Percentiles rank a stretch among this genome's conserved stretches.
phyloP scores from a whole-genome alignment of 2,113 vertebrate genomes.

The Alces alces region DNA sequence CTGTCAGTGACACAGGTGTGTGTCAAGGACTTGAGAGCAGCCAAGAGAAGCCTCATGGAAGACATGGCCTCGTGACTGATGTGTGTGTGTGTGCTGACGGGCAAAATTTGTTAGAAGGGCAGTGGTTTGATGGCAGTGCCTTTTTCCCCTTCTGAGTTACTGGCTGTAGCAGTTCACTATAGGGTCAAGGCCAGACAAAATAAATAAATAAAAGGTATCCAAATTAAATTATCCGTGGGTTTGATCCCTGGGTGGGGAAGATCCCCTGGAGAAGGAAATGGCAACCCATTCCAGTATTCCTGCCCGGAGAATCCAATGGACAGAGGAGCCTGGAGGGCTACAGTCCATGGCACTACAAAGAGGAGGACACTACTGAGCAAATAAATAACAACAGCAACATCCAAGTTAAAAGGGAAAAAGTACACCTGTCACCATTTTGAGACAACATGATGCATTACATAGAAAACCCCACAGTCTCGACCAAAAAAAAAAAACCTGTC shows the following conservation, averaged over 20 bases:
- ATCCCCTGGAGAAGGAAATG: not conserved
- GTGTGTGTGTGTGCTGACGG: not conserved
- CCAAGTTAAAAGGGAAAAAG: not conserved
- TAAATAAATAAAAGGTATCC: not conserved
- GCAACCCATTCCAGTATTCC: not conserved
- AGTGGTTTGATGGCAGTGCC: not conserved
- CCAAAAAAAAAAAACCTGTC: not conserved
- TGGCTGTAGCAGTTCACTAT: not conserved
- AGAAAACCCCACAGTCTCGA: not conserved
- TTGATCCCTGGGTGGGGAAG: not conserved
- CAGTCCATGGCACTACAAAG: not conserved
- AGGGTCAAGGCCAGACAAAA: not conserved
- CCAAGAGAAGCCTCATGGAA: conserved; percentile 67
- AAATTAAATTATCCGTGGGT: not conserved
- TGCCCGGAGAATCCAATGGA: not conserved
- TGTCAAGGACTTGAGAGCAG: conserved; percentile 80
- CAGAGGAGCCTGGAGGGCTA: not conserved
- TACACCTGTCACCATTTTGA: not conserved
- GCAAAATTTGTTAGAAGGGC: not conserved
- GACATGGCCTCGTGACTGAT: conserved; percentile 36
- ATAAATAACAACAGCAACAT: not conserved
- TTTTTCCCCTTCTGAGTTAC: not conserved
- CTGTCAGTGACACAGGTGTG: conserved; percentile 76
- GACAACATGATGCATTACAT: not conserved
- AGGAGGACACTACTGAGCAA: not conserved